Evolutionary conservation across 2,113 vertebrate species (phyloP).

Genomic region (Paratilapia polleni): DNA sequence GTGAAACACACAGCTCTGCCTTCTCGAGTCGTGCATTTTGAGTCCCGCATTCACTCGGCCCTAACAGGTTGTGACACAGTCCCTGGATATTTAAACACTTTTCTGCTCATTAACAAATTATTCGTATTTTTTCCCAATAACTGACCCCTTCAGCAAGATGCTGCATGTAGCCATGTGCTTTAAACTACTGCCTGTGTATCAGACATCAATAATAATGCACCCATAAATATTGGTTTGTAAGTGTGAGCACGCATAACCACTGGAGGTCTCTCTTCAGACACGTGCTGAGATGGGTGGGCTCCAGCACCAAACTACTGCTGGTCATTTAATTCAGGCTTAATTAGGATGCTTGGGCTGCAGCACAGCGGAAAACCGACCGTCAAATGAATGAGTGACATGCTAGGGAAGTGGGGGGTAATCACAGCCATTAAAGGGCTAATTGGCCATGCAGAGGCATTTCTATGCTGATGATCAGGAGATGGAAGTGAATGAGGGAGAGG

Average conservation of each 20-base stretch:
- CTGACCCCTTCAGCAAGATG: constrained; percentile 7
- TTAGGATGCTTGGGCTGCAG: constrained; percentile 59
- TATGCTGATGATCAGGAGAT: constrained; percentile 57
- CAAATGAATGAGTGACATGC: constrained; percentile 68
- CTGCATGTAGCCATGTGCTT: neutral
- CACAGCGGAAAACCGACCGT: constrained; percentile 51
- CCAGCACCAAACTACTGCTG: constrained; percentile 39
- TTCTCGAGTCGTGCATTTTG: too few relatives aligned
- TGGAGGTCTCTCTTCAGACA: constrained; percentile 32
- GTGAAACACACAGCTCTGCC: too few relatives aligned
- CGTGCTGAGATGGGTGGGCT: constrained; percentile 46
- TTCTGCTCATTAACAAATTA: neutral
- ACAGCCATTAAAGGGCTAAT: constrained; percentile 72
- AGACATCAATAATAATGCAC: constrained; percentile 4
- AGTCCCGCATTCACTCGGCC: too few relatives aligned
- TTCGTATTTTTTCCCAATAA: neutral
- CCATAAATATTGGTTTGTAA: constrained; percentile 12
- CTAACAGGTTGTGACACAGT: too few relatives aligned
- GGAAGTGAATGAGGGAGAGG: neutral
- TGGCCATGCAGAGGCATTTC: constrained; percentile 67
- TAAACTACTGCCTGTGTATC: neutral
- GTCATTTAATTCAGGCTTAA: constrained; percentile 72
- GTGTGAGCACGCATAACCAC: constrained; percentile 28
- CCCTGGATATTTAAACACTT: neutral
- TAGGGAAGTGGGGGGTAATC: constrained; percentile 58